Evolutionary conservation across 2,797 vertebrate genomes (phyloP).

Genomic region (Hoplostethus mediterraneus): DNA sequence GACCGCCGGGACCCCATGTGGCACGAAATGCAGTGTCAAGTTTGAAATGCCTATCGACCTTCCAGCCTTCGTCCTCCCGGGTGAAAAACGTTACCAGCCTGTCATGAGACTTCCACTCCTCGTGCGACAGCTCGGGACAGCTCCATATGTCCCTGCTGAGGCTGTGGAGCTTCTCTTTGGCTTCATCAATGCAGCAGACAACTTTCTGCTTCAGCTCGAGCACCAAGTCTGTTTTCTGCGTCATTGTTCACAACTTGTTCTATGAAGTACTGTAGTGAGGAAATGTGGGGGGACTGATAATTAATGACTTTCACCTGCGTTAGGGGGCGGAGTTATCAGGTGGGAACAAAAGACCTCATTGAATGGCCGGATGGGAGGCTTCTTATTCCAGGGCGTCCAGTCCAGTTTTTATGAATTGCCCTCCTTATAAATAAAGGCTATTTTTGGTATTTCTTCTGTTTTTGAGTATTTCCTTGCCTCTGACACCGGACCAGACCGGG

Average conservation of each 20-base stretch:
- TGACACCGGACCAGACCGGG: too few species aligned
- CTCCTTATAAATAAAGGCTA: too few species aligned
- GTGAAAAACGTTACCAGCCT: constrained; percentile 86
- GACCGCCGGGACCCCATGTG: constrained; percentile 79
- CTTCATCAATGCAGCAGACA: constrained; percentile 78
- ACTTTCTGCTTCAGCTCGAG: constrained; percentile 81
- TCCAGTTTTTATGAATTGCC: too few species aligned
- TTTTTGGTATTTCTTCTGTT: too few species aligned
- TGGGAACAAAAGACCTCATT: too few species aligned
- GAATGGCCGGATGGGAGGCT: too few species aligned
- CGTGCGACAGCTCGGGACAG: constrained; percentile 87
- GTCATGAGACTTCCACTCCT: constrained; percentile 87
- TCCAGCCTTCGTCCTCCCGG: constrained; percentile 81
- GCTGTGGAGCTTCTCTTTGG: constrained; percentile 75
- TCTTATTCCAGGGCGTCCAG: too few species aligned
- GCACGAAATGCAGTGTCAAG: constrained; percentile 90
- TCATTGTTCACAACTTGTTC: neutral
- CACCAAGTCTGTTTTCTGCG: constrained; percentile 34
- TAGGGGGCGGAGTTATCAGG: too few species aligned
- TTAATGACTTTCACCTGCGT: too few species aligned
- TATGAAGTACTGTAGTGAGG: too few species aligned
- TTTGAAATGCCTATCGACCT: constrained; percentile 84
- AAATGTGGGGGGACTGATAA: too few species aligned
- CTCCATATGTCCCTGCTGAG: constrained; percentile 88
- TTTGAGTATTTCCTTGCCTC: too few species aligned